Conservation (phyloP, 2,113 vertebrate genomes). For the Cercopithecus mona region DNA sequence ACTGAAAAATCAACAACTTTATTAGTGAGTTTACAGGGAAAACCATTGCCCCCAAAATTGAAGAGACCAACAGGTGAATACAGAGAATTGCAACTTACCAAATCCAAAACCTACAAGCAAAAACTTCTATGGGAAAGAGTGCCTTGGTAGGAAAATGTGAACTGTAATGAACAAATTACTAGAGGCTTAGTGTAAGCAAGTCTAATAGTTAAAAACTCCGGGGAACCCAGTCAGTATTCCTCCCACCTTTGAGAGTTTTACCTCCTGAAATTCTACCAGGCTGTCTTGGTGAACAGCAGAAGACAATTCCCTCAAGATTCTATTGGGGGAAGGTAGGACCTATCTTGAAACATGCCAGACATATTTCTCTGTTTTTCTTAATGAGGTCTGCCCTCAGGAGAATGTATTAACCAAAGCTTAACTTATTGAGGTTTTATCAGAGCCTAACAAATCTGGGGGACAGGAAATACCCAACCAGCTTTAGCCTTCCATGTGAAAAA, state of each 20-base stretch:
- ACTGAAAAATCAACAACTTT: neutral
- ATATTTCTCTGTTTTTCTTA: too few relatives aligned
- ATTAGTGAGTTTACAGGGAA: neutral
- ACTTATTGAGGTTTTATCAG: too few relatives aligned
- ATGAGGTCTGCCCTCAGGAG: too few relatives aligned
- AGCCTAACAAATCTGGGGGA: too few relatives aligned
- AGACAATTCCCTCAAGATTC: too few relatives aligned
- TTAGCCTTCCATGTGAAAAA: too few relatives aligned
- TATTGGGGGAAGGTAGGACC: too few relatives aligned
- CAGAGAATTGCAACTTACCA: neutral
- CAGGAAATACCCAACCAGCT: too few relatives aligned
- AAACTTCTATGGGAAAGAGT: neutral
- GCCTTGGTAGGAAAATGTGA: neutral
- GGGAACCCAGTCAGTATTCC: neutral
- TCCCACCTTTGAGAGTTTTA: neutral
- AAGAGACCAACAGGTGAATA: neutral
- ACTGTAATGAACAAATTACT: neutral
- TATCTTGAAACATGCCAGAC: too few relatives aligned
- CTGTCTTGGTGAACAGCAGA: neutral
- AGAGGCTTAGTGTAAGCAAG: neutral
- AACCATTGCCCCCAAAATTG: neutral
- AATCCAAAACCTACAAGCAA: neutral
- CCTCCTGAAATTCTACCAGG: neutral
- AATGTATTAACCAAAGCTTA: too few relatives aligned
- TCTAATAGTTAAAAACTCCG: neutral